Evolutionary conservation across 2,113 vertebrate genomes (phyloP).

Genomic region (Glareola pratincola): DNA sequence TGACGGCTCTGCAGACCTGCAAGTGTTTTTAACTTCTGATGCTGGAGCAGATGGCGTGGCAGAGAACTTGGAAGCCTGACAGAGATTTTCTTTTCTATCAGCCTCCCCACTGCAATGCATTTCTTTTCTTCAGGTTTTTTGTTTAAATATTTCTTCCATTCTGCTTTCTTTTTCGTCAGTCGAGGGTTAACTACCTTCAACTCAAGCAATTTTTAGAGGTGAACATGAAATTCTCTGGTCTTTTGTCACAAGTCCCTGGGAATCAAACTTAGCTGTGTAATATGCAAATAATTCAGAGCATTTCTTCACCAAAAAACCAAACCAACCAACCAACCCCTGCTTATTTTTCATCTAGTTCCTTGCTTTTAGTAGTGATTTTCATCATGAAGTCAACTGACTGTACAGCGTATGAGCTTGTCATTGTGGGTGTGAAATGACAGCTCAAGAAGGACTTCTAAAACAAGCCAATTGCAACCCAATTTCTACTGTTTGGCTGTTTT

Average conservation of each 20-base stretch:
- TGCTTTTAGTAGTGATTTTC: background rate
- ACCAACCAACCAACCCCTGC: background rate
- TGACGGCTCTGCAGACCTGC: background rate
- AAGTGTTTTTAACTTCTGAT: background rate
- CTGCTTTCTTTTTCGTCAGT: background rate
- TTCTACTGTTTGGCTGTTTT: background rate
- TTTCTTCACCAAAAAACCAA: background rate
- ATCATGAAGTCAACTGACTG: background rate
- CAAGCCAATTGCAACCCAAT: background rate
- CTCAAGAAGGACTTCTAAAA: slow-evolving; percentile 8
- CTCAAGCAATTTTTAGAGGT: background rate
- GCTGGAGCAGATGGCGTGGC: slow-evolving; percentile 23
- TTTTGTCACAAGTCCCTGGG: background rate
- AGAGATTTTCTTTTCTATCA: background rate
- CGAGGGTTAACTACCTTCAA: background rate
- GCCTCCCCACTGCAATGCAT: background rate
- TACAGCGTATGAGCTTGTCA: background rate
- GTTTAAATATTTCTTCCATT: background rate
- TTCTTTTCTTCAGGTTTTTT: background rate
- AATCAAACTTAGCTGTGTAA: background rate
- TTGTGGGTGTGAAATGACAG: slow-evolving; percentile 38
- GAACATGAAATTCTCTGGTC: background rate
- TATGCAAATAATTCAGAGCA: background rate
- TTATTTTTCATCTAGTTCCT: background rate
- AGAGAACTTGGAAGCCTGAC: slow-evolving; percentile 31